Evolutionary conservation across 2,113 vertebrate species (phyloP), one percentile per base, ranked within the genome.

Genomic region (Ornithorhynchus anatinus): DNA sequence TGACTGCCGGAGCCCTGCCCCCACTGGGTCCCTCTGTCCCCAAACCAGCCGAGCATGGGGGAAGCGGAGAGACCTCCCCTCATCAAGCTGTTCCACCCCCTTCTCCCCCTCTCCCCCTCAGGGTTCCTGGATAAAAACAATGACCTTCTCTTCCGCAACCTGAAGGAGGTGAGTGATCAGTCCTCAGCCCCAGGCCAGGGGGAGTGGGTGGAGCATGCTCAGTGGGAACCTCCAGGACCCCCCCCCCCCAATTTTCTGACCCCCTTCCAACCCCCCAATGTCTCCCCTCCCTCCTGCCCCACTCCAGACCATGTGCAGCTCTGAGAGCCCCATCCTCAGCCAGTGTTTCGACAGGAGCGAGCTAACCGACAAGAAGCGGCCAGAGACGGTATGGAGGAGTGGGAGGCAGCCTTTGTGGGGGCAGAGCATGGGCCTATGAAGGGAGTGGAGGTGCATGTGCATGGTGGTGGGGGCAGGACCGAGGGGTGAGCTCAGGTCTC

Each of bases 61-160:
- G 36, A 23, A 13, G 27, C 53, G 3, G 53, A 32, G 0, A 59
- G 48, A 59, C 54, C 27, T 67, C 42, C 69, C 1, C 0, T 16
- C 27, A 35, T 60, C 22, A 81, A 47, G 69, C 42, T 73, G 36
- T 27, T 2, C 3, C n/a, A n/a, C n/a, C n/a, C n/a, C n/a, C n/a
- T n/a, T 4, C 73, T 85, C 73, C 82, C 75, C 72, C 85, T 29
- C 69, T 60, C 47, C 70, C 43, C 84, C 99, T n/a, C n/a, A n/a
- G 98, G 98, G 71, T 99, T 99, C 88, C 86, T 99, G 90, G 98
- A 99, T 91, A 99, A 99, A 89, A 99, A 99, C 94, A 99, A 99
- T 0, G 98, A 99, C 82, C 95, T 99, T 50, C 96, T 99, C 23
- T 99, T 99, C 87, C 93, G 98, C 84, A 99, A 99, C 90, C 80